A percentile compares a stretch with the other conserved stretches of the same genome.
These are phyloP conservation scores for Myanophis thanlyinensis DNA, from an alignment of 2,113 vertebrate genomes.

Conservation along the genomic window DNA sequence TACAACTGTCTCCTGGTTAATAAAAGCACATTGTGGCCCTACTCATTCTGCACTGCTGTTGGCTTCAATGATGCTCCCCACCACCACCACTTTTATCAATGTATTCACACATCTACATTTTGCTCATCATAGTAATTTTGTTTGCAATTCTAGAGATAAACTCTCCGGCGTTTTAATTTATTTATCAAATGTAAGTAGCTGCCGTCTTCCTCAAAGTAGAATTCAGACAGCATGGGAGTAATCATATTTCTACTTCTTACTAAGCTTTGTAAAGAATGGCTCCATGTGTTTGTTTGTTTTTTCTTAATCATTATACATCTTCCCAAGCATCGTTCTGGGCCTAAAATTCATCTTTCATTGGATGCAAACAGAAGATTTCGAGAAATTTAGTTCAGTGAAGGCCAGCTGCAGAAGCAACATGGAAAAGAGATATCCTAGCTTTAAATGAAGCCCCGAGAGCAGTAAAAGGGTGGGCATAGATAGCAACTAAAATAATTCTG, in stretches of 20 bases:
- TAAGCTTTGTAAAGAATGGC: background rate
- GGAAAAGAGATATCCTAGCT: background rate
- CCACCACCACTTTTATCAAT: background rate
- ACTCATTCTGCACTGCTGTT: background rate
- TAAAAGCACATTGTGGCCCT: background rate
- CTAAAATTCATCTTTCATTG: fast-evolving
- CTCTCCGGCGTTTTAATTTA: background rate
- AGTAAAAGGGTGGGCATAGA: background rate
- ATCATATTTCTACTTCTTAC: background rate
- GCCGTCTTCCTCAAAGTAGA: background rate
- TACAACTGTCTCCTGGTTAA: background rate
- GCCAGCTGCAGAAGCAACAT: background rate
- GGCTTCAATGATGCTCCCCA: background rate
- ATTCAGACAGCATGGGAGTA: background rate
- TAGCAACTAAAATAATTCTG: background rate
- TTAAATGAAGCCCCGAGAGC: background rate
- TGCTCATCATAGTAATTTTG: background rate
- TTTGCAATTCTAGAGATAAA: background rate
- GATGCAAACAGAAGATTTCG: background rate
- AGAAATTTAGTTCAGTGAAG: background rate
- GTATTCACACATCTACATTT: background rate
- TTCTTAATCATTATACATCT: fast-evolving
- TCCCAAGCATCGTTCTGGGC: background rate
- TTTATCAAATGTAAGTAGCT: background rate
- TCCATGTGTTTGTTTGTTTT: background rate